Conservation (phyloP, 2,888 invertebrate species). For the Drosophila macrospina region DNA sequence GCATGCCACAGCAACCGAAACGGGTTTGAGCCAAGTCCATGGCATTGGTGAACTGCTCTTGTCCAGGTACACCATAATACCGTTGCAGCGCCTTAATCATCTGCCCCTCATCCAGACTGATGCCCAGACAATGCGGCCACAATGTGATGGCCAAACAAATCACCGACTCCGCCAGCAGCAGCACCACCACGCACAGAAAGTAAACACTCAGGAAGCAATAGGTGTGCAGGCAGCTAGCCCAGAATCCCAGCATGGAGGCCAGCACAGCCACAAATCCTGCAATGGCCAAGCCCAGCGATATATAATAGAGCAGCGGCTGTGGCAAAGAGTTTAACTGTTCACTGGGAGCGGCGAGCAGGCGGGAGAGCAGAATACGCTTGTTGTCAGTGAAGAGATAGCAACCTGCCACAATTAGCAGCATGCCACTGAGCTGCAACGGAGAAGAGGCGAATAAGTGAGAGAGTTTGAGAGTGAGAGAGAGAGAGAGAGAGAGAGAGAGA, state of each 20-base stretch:
- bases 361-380: slow-evolving; percentile 90
- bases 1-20: slow-evolving; percentile 92
- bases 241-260: slow-evolving; percentile 91
- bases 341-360: slow-evolving; percentile 88
- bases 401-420: slow-evolving; percentile 90
- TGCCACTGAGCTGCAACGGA: slow-evolving; percentile 89
- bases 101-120: slow-evolving; percentile 89
- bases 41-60: slow-evolving; percentile 90
- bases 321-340: slow-evolving; percentile 87
- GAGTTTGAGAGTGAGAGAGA: slow-evolving; percentile 17
- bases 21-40: slow-evolving; percentile 91
- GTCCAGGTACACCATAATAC: slow-evolving; percentile 91
- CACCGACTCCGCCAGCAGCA: slow-evolving; percentile 90
- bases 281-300: slow-evolving; percentile 89
- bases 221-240: slow-evolving; percentile 92
- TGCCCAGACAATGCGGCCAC: slow-evolving; percentile 92
- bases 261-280: slow-evolving; percentile 90
- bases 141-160: slow-evolving; percentile 90
- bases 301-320: slow-evolving; percentile 92
- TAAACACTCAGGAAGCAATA: slow-evolving; percentile 91
- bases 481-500: not conserved
- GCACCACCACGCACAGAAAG: slow-evolving; percentile 89
- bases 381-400: slow-evolving; percentile 90
- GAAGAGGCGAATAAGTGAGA: slow-evolving; percentile 15
- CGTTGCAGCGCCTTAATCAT: slow-evolving; percentile 90